Conservation (phyloP, 2,797 vertebrate species). For the Tachyglossus aculeatus region DNA sequence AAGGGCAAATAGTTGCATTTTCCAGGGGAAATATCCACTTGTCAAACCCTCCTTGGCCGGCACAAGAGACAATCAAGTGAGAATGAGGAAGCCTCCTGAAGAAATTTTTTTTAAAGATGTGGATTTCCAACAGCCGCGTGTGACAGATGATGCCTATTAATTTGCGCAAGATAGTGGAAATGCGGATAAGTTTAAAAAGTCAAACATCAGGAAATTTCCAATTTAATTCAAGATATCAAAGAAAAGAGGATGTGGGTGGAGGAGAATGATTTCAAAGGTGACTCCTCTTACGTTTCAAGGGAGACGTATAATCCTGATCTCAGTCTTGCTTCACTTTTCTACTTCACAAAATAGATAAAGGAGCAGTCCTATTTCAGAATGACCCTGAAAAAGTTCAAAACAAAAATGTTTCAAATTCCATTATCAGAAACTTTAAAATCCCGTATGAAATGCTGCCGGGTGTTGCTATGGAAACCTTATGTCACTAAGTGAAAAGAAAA, state of each 20-base stretch:
- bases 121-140: slow-evolving; percentile 41
- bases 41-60: slow-evolving; percentile 27
- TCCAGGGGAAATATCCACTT: slow-evolving; percentile 48
- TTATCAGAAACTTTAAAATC: slow-evolving; percentile 45
- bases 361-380: slow-evolving; percentile 38
- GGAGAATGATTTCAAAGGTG: background rate
- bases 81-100: slow-evolving; percentile 46
- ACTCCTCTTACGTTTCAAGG: background rate
- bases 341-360: slow-evolving; percentile 17
- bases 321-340: background rate
- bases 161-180: slow-evolving; percentile 10
- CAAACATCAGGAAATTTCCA: slow-evolving; percentile 9
- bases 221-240: slow-evolving; percentile 7
- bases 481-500: slow-evolving; percentile 23
- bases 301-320: background rate
- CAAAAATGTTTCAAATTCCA: slow-evolving; percentile 37
- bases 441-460: slow-evolving; percentile 32
- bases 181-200: slow-evolving; percentile 30
- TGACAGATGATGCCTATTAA: slow-evolving; percentile 55
- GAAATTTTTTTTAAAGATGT: slow-evolving; percentile 21
- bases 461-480: slow-evolving; percentile 50
- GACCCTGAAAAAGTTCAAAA: slow-evolving; percentile 52
- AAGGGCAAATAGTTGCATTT: slow-evolving; percentile 44
- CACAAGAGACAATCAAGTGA: no score
- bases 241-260: background rate